phyloP scores from a whole-genome alignment of 2,797 vertebrate genomes.

The Trachurus trachurus region DNA sequence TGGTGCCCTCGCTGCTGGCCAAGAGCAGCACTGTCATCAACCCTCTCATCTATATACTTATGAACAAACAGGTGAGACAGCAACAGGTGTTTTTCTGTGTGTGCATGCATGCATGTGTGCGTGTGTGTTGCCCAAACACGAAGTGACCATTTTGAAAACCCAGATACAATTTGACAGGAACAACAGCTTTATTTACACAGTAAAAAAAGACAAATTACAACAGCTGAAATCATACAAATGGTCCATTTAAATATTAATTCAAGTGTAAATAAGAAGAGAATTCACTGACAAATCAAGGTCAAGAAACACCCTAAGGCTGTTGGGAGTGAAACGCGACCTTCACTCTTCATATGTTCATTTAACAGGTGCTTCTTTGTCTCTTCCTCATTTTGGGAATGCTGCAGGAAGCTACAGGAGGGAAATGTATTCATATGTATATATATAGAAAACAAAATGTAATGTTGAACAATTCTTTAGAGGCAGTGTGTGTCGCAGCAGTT shows the following conservation, averaged over 20 bases:
- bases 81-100: neutral
- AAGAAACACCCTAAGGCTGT: conserved; percentile 75
- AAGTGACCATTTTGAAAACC: neutral
- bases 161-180: conserved; percentile 50
- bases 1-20: conserved; percentile 89
- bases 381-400: conserved; percentile 28
- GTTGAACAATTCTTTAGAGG: conserved; percentile 61
- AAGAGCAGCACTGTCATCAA: conserved; percentile 93
- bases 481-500: conserved; percentile 64
- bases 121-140: neutral
- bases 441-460: conserved; percentile 13
- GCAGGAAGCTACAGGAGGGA: conserved; percentile 38
- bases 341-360: conserved; percentile 49
- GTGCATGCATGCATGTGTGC: neutral
- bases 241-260: conserved; percentile 78
- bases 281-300: conserved; percentile 67
- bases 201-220: conserved; percentile 79
- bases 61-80: conserved; percentile 91
- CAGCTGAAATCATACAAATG: conserved; percentile 78
- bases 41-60: conserved; percentile 91
- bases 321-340: conserved; percentile 64
- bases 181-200: conserved; percentile 86
- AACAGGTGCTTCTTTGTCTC: conserved; percentile 34
- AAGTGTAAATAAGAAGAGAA: conserved; percentile 75
- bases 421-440: no score